These are phyloP conservation scores for Acomys russatus DNA, from an alignment of 2,797 vertebrate species.

Conservation along the genomic window DNA sequence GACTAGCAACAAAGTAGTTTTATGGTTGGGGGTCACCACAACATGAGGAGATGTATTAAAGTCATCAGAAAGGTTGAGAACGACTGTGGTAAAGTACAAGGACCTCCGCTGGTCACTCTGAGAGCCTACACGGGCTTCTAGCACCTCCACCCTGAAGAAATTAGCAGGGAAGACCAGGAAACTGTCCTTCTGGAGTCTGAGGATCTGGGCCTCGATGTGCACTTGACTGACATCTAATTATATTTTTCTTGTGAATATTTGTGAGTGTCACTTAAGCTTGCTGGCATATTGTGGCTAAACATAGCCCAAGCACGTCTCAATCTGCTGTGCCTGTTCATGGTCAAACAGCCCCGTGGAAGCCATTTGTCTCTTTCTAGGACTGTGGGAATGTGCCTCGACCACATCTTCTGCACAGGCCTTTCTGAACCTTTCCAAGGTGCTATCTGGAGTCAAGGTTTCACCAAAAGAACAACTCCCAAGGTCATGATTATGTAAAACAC, in stretches of 20 bases:
- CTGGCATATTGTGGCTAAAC: neutral
- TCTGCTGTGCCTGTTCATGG: neutral
- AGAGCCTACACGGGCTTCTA: neutral
- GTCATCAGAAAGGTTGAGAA: neutral
- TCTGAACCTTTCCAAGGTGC: neutral
- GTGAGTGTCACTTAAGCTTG: neutral
- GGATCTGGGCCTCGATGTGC: neutral
- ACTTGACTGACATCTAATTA: neutral
- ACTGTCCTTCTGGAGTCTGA: neutral
- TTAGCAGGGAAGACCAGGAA: neutral
- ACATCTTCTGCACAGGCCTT: neutral
- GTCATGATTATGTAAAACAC: neutral
- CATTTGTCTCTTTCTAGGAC: neutral
- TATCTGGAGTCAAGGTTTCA: neutral
- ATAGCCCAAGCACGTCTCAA: neutral
- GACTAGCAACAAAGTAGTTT: neutral
- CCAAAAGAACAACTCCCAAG: neutral
- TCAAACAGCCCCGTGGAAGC: neutral
- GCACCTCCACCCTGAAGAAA: neutral
- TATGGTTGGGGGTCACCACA: neutral
- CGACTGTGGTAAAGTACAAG: rapidly evolving
- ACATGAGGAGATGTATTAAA: neutral
- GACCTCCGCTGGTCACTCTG: neutral
- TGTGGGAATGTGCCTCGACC: no score
- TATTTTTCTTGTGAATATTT: neutral